Base-by-base conservation (phyloP, 2,113 vertebrate genomes). In the Clarias macrocephalus region DNA sequence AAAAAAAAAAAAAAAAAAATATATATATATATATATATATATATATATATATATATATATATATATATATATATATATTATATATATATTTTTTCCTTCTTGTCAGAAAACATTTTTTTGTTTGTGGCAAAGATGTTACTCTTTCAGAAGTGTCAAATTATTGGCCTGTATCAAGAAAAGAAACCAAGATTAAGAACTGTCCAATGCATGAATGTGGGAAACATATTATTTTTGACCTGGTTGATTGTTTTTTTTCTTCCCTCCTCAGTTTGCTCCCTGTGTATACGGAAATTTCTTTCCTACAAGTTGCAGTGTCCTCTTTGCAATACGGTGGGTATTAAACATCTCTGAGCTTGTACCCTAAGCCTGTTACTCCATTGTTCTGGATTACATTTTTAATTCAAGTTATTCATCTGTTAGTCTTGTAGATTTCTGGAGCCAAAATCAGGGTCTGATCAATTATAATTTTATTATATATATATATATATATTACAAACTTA, bases 281-380 rank as follows among this genome's bases (percentile, higher is more conserved):
- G 98, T 89, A 98, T 99, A 92, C 95, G 98, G 86, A 99, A 97
- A 92, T 99, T 96, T 90, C 86, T 99, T 48, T 98, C 96, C 52
- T 98, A 96, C 90, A 99, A 99, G 93, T 93, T 96, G 15, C 96
- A 96, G 37, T 99, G 98, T 90, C 98, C 98, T 57, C 95, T 96
- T 1, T 99, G 98, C 91, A 97, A 96, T 89, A 93, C 94, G 94
- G 98, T 99, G 87, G 97, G 97, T 97, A 91, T 87, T 13, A 85
- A 37, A 10, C 28, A 48, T 81, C 18, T 80, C 13, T 68, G 56
- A 23, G n/a, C 6, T 68, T 15, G 21, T 54, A 75, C 42, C 18
- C 3, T 62, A 21, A 48, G 21, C 28, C 16, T 57, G 28, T 33
- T 63, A 42, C 42, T 62, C 19, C 11, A 59, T 19, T 28, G 16